phyloP scores from a whole-genome alignment of 2,888 invertebrate species.

The Clitarchus hookeri region DNA sequence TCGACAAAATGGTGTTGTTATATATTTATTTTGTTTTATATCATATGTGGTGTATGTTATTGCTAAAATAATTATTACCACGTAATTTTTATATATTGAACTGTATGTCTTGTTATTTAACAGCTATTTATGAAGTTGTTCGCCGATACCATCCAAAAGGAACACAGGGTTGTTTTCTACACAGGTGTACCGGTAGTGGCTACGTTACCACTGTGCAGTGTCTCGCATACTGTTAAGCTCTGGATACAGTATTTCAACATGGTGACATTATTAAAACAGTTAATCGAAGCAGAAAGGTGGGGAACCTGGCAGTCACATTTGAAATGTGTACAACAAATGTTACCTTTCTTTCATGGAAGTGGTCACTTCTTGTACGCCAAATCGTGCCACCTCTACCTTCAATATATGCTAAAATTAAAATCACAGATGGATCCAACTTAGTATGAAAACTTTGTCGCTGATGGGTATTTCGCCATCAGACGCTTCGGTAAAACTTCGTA shows the following conservation, averaged over 20 bases:
- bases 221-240: constrained; percentile 42
- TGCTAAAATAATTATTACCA: no score
- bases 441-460: not conserved
- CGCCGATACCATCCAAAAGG: no score
- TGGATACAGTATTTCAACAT: constrained; percentile 48
- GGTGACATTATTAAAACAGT: constrained; percentile 47
- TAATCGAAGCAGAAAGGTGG: constrained; percentile 48
- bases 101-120: no score
- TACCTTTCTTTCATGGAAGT: constrained; percentile 51
- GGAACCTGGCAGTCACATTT: constrained; percentile 49
- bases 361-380: constrained; percentile 52
- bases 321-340: constrained; percentile 46
- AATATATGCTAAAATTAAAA: constrained; percentile 49
- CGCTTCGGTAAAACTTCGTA: not conserved
- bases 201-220: not conserved
- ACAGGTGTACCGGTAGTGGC: no score
- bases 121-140: no score
- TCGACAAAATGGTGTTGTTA: no score
- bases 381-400: constrained; percentile 50
- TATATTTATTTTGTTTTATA: no score
- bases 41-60: no score
- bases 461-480: not conserved
- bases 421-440: not conserved
- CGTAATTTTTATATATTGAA: no score
- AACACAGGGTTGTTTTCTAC: no score